Base-by-base conservation (phyloP, 2,888 invertebrate genomes). In the Acleris cristana region DNA sequence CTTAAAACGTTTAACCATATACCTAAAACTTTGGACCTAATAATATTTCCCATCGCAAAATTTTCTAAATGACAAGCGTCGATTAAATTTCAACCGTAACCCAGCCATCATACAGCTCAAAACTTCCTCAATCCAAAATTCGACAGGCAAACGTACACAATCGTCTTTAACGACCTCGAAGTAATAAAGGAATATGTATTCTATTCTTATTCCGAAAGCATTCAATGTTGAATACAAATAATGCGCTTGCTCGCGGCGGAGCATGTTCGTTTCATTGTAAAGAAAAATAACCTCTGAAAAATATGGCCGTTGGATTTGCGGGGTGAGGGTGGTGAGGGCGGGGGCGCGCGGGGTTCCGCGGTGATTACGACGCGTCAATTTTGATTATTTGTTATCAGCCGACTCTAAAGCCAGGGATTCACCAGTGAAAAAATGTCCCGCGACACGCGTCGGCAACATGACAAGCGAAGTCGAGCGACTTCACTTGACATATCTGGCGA, bases 231-330 rank as follows among this genome's bases (percentile, higher is more conserved):
- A 62, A 56, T 52, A 51, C 18, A 26, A 48, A 30, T 52, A 51
- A 52, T 34, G 48, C 34, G 34, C 19, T 18, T 19, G 60, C 65
- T 56, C 14, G 21, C 6, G 56, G 61, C 56, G n/a, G 2, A 58
- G 57, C 26, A 62, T 58, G 52, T 49, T 51, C 51, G 14, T 49
- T 65, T 48, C 26, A 59, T 65, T 63, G 67, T 67, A 58, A 67
- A 67, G 67, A 67, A 67, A 66, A 67, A 63, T 63, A 58, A 58
- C 45, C 40, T 61, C 61, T 21, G 58, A 53, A 58, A 60, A 63
- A 54, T 23, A 65, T 65, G 65, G 52, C 58, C 40, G 34, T 45
- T 40, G 6, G 57, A 52, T 66, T 56, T 45, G 48, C 48, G 18
- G 21, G 59, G 48, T 10, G 10, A 10, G 34, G 34, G 34, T 0